Evolutionary conservation across 2,113 vertebrate species (phyloP).

Genomic region (Anolis sagrei): DNA sequence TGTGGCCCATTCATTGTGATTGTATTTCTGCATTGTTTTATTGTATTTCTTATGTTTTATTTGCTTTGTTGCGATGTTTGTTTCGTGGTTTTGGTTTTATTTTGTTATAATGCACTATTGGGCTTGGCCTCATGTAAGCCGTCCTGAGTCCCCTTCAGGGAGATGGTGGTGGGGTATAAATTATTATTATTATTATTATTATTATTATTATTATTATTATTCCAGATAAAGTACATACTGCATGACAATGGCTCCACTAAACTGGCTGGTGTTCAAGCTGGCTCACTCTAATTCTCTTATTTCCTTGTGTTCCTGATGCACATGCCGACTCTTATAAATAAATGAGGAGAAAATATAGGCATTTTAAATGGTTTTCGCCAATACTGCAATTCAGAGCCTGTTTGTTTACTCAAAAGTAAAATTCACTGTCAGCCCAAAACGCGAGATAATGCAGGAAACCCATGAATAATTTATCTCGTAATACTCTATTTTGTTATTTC

Average conservation of each 20-base stretch:
- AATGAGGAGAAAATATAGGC: not conserved
- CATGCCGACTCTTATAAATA: not conserved
- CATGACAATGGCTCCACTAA: not conserved
- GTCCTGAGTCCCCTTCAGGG: too few species aligned
- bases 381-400: not conserved
- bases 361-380: not conserved
- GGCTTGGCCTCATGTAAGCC: too few species aligned
- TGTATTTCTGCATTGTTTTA: too few species aligned
- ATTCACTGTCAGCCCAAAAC: not conserved
- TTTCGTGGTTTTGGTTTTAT: too few species aligned
- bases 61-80: too few species aligned
- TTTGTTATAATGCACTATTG: too few species aligned
- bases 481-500: not conserved
- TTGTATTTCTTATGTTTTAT: too few species aligned
- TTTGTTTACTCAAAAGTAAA: not conserved
- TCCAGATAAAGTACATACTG: not conserved
- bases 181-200: too few species aligned
- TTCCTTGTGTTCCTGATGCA: not conserved
- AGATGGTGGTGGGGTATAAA: too few species aligned
- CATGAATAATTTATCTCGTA: not conserved
- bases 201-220: too few species aligned
- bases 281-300: not conserved
- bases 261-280: too few species aligned
- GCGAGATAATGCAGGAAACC: not conserved
- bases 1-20: too few species aligned